phyloP scores from a whole-genome alignment of 2,888 invertebrate species.

The Drosophila buzzatii region DNA sequence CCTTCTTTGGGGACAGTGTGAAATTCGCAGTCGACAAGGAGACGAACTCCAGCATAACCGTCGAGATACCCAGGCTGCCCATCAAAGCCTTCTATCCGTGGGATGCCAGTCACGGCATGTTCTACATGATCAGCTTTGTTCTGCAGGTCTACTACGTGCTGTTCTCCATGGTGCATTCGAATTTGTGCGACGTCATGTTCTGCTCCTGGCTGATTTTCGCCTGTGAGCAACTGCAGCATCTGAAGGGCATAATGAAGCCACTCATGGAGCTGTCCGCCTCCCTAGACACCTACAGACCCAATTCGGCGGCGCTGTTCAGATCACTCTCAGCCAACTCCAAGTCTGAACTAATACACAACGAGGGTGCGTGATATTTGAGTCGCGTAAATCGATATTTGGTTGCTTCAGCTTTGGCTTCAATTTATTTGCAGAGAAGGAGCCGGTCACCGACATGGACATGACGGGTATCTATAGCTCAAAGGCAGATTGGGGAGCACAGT shows the following conservation, averaged over 20 bases:
- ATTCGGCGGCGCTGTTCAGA: constrained; percentile 90
- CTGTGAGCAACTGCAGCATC: constrained; percentile 93
- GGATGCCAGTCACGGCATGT: constrained; percentile 89
- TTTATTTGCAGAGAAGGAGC: constrained; percentile 85
- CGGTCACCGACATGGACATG: constrained; percentile 88
- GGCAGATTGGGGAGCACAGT: constrained; percentile 91
- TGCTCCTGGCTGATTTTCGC: constrained; percentile 94
- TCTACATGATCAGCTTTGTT: constrained; percentile 88
- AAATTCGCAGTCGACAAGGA: constrained; percentile 89
- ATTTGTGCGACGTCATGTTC: constrained; percentile 91
- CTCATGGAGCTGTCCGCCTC: constrained; percentile 94
- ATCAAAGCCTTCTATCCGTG: constrained; percentile 93
- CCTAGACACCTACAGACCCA: constrained; percentile 91
- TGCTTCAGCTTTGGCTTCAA: constrained; percentile 5
- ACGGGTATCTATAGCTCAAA: constrained; percentile 91
- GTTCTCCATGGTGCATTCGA: constrained; percentile 88
- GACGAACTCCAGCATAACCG: constrained; percentile 89
- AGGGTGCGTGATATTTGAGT: constrained; percentile 72
- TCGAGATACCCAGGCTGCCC: constrained; percentile 90
- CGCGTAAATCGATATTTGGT: constrained; percentile 16
- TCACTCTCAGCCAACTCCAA: constrained; percentile 86
- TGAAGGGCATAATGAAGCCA: constrained; percentile 94
- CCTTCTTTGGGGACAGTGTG: constrained; percentile 92
- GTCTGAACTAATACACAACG: constrained; percentile 84
- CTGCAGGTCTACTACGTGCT: constrained; percentile 90